Base-by-base conservation (phyloP, 2,113 vertebrate species). In the Pluvialis apricaria region DNA sequence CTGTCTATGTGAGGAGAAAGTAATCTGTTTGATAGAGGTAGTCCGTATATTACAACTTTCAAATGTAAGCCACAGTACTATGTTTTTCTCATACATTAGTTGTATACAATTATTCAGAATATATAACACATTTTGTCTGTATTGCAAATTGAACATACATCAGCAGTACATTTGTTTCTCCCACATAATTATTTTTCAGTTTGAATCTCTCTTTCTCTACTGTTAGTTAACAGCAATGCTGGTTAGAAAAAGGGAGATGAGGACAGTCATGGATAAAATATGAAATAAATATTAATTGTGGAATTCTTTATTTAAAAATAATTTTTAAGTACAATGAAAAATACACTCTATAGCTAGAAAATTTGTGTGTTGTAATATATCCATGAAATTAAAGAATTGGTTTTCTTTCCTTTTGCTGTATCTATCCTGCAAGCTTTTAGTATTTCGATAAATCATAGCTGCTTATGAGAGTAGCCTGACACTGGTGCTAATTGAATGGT, bases 231-330 rank as follows among this genome's bases (percentile, higher is more conserved):
- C 82, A 95, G 78, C 70, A 71, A 12, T 49, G 68, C 51, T 90
- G 70, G 34, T 83, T 88, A 94, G 85, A 89, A 95, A 73, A 86
- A 69, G 60, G 69, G 68, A 91, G 69, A 91, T 82, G 64, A 97
- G 90, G 86, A 65, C 17, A 69, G 65, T 80, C 17, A 6, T 32
- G 19, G 36, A 34, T 90, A 91, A 95, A 92, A 55, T 36, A 22
- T 40, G 55, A 94, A 96, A 88, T 70, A 95, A 96, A 95, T 92
- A 88, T 82, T 93, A 87, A 88, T 72, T 40, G 58, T 83, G 51
- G 12, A 52, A 87, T 90, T 93, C 40, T 94, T 92, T 89, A 65
- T 78, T 95, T 91, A 19, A 89, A 69, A 96, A 82, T 69, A 60
- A 70, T 57, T 85, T 83, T 90, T 3, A 82, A 82, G 21, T 45